phyloP scores from a whole-genome alignment of 2,888 invertebrate species.

The Bibio marci region DNA sequence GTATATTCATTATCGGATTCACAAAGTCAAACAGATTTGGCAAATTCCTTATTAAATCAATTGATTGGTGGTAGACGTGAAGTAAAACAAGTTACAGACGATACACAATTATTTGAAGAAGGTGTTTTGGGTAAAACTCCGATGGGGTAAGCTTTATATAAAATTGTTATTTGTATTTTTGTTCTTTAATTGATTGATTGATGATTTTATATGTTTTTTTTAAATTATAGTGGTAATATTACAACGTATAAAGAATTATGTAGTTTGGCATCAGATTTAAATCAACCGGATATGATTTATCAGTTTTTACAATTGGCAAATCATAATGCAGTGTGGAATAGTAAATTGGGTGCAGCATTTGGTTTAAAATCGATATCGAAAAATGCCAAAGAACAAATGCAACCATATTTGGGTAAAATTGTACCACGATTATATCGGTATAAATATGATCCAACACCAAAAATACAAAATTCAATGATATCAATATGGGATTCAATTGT shows the following conservation, averaged over 20 bases:
- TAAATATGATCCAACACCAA: conserved; percentile 84
- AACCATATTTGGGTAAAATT: conserved; percentile 66
- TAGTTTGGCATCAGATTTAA: conserved; percentile 81
- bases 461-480: conserved; percentile 83
- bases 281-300: conserved; percentile 88
- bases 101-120: conserved; percentile 77
- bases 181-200: neutral
- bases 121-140: conserved; percentile 74
- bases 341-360: conserved; percentile 79
- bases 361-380: conserved; percentile 77
- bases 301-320: conserved; percentile 93
- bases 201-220: conserved; percentile 15
- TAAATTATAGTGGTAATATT: conserved; percentile 49
- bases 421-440: conserved; percentile 68
- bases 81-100: conserved; percentile 55
- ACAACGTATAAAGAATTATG: conserved; percentile 92
- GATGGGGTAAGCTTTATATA: conserved; percentile 55
- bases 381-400: conserved; percentile 67
- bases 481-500: conserved; percentile 89
- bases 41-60: conserved; percentile 64
- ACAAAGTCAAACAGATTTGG: conserved; percentile 49
- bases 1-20: conserved; percentile 70
- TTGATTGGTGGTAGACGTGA: conserved; percentile 61
- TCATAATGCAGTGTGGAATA: conserved; percentile 89
- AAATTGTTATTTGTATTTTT: conserved; percentile 5